Percentiles rank a stretch among this genome's conserved stretches.
These are phyloP conservation scores for Rhodinocichla rosea DNA, from an alignment of 2,113 vertebrate genomes.

Conservation along the genomic window DNA sequence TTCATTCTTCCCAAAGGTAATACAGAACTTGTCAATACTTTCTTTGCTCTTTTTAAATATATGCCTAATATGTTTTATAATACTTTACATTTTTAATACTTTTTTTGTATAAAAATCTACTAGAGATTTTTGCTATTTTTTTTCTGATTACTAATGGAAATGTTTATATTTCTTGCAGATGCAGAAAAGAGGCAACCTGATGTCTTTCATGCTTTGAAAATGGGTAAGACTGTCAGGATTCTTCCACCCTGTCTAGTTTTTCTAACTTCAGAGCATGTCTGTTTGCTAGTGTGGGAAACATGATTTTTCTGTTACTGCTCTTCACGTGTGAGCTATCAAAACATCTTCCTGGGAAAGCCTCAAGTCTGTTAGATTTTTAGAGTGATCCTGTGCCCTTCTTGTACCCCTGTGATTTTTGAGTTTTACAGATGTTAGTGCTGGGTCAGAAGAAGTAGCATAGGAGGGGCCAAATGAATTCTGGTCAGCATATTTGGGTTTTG, in stretches of 20 bases:
- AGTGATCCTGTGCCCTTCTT: not conserved
- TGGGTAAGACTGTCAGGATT: slow-evolving; percentile 75
- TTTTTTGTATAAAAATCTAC: not conserved
- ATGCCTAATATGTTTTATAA: not conserved
- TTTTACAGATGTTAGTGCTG: not conserved
- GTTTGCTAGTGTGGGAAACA: not conserved
- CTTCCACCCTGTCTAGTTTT: not conserved
- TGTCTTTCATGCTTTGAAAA: slow-evolving; percentile 91
- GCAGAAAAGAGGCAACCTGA: slow-evolving; percentile 91
- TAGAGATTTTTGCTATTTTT: not conserved
- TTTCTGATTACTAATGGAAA: not conserved
- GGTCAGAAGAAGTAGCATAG: not conserved
- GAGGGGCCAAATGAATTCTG: not conserved
- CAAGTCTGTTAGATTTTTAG: not conserved
- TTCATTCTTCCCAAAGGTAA: not conserved
- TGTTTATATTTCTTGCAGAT: slow-evolving; percentile 76
- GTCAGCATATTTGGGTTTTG: not conserved
- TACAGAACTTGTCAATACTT: not conserved
- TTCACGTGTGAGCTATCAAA: not conserved
- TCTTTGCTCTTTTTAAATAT: not conserved
- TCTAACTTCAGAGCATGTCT: not conserved
- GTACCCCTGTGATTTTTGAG: not conserved
- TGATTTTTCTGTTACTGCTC: not conserved
- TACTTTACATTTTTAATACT: not conserved
- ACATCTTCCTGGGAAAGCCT: not conserved